A percentile compares a stretch with the other conserved stretches of the same genome.
Conservation (phyloP, 2,113 vertebrate species). For the Azemiops feae region DNA sequence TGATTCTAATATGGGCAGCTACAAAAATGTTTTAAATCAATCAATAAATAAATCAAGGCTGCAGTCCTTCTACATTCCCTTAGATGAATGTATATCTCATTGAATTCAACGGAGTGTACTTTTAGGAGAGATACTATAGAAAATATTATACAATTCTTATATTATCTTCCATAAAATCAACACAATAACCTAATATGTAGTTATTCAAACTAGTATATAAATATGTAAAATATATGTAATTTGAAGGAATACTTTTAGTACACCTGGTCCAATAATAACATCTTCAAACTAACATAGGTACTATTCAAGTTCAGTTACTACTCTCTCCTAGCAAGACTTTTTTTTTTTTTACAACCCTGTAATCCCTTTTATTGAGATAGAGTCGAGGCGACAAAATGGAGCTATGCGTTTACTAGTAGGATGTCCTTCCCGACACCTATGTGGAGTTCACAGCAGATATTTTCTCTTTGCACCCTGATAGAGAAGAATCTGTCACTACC, state of each 20-base stretch:
- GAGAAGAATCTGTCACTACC: neutral
- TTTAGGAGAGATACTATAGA: neutral
- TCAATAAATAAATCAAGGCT: neutral
- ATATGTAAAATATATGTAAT: neutral
- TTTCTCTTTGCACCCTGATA: neutral
- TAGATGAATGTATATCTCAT: neutral
- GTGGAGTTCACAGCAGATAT: neutral
- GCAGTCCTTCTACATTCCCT: neutral
- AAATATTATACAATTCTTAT: neutral
- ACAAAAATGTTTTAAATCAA: neutral
- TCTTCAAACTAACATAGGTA: neutral
- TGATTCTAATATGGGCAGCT: neutral
- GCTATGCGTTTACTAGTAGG: neutral
- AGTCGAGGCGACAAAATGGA: neutral
- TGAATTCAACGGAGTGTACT: neutral
- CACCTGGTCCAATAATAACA: neutral
- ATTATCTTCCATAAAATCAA: neutral
- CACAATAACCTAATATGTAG: neutral
- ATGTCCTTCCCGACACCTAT: neutral
- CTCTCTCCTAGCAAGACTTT: neutral
- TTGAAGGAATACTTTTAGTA: neutral
- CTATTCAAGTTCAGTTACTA: neutral
- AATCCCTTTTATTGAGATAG: neutral
- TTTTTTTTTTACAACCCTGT: neutral
- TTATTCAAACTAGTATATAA: neutral